Evolutionary conservation across 1,140 invertebrate species (phyloP), one percentile per base, ranked within the genome.

Genomic region (Diuraphis noxia): DNA sequence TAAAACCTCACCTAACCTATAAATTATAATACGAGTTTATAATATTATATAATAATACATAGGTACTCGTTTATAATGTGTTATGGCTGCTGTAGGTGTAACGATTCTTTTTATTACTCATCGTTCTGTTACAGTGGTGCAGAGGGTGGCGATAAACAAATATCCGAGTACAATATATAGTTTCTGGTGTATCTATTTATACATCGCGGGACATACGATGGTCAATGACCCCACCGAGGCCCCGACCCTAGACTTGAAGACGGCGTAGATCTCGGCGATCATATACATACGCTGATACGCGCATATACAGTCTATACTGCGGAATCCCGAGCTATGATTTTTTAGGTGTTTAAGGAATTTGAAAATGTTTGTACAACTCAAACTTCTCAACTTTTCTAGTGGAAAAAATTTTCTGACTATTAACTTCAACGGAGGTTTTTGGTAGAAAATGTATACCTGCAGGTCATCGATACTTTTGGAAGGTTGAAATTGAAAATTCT

Each of bases 41-140:
- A 17, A 72, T n/a, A 56, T 46, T 46, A 46, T 46, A 46, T 46
- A 46, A 19, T 46, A 43, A n/a, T 43, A 43, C 41, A 25, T 25
- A 4, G 25, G 30, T 46, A 63, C 56, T 63, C 30, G 56, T 63
- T n/a, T 10, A 56, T n/a, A n/a, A n/a, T 63, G 56, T 7, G 56
- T n/a, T 0, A 10, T 10, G 7, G 10, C 43, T 46, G 43, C 1
- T 0, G 2, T 13, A 10, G 30, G 56, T 9, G 9, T 4, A 3
- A 30, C 9, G 30, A 25, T 7, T 23, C 4, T 52, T 25, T 56
- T 49, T 49, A 25, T 0, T 49, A 21, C 46, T 30, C 9, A 8
- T 56, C 52, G 25, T 63, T 30, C 56, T 63, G 4, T 63, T 30
- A 63, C 13, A 30, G 4, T 63, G 4, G 9, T 4, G 30, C 30